Percentiles rank a stretch among this genome's conserved stretches.
Evolutionary conservation across 2,113 vertebrate genomes (phyloP).

Genomic region (Podiceps cristatus): DNA sequence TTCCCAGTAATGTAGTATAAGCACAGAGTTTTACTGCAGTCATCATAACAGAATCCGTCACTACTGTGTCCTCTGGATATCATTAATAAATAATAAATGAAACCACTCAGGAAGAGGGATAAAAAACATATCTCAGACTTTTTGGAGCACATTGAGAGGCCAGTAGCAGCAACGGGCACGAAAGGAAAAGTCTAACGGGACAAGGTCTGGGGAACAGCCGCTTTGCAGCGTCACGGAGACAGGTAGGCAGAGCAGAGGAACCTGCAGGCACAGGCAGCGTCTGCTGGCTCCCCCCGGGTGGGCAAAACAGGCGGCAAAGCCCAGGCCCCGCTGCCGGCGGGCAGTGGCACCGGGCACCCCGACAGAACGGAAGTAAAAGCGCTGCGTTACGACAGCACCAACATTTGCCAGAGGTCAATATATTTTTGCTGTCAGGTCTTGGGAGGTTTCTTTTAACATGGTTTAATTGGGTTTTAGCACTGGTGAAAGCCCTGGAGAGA

Average conservation of each 20-base stretch:
- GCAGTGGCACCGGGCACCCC: neutral
- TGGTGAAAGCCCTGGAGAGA: neutral
- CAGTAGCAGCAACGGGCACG: fast-evolving
- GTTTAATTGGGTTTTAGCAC: slow-evolving; percentile 6
- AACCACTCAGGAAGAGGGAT: neutral
- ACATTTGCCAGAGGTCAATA: neutral
- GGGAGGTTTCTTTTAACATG: neutral
- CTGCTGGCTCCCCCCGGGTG: neutral
- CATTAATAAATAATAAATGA: slow-evolving; percentile 27
- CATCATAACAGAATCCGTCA: neutral
- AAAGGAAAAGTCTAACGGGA: neutral
- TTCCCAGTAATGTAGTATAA: neutral
- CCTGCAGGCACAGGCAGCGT: neutral
- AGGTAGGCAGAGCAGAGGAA: neutral
- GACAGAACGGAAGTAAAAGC: fast-evolving
- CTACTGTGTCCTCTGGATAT: neutral
- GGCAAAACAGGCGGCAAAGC: neutral
- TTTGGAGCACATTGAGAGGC: neutral
- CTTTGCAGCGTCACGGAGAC: neutral
- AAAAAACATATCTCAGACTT: neutral
- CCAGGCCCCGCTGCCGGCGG: neutral
- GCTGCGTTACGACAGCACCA: neutral
- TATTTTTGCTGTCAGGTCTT: neutral
- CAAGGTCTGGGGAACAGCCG: neutral
- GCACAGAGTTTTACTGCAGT: neutral